Percentiles rank a stretch among this genome's conserved stretches.
Evolutionary conservation across 2,113 vertebrate genomes (phyloP).

Genomic region (Megalops atlanticus): DNA sequence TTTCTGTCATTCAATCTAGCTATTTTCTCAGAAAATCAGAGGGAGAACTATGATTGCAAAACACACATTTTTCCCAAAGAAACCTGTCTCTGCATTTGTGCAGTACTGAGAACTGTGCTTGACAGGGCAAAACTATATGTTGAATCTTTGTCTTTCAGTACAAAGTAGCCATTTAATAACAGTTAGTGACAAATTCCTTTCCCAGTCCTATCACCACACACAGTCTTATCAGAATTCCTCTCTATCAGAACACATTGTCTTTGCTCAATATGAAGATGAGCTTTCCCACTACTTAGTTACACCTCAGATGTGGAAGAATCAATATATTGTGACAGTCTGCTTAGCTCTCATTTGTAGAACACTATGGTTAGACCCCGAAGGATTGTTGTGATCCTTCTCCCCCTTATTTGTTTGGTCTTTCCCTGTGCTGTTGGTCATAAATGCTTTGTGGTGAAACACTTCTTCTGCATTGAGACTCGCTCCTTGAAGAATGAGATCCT

Average conservation of each 20-base stretch:
- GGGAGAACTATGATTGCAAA: not conserved
- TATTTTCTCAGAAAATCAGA: not conserved
- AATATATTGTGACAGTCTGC: not conserved
- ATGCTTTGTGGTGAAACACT: conserved; percentile 38
- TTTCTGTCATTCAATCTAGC: not conserved
- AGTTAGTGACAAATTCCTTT: not conserved
- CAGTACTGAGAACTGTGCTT: not conserved
- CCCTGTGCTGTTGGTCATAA: conserved; percentile 49
- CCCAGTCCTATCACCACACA: conserved; percentile 7
- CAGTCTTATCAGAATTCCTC: conserved; percentile 6
- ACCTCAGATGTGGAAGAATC: not conserved
- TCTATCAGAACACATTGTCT: conserved; percentile 14
- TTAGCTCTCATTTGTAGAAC: not conserved
- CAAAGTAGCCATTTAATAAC: conserved; percentile 10
- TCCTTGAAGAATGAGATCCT: conserved; percentile 63
- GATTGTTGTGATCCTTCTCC: not conserved
- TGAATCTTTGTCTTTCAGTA: conserved; percentile 24
- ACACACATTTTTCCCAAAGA: not conserved
- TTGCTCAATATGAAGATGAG: not conserved
- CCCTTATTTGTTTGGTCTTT: conserved; percentile 48
- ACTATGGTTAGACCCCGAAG: conserved; percentile 44
- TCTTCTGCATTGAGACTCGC: conserved; percentile 55
- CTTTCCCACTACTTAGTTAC: conserved; percentile 18
- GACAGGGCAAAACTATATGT: not conserved
- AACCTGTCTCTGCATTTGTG: not conserved